Percentiles rank a stretch among this genome's conserved stretches.
These are phyloP conservation scores for Falco naumanni DNA, from an alignment of 2,797 vertebrate genomes.

Conservation along the genomic window DNA sequence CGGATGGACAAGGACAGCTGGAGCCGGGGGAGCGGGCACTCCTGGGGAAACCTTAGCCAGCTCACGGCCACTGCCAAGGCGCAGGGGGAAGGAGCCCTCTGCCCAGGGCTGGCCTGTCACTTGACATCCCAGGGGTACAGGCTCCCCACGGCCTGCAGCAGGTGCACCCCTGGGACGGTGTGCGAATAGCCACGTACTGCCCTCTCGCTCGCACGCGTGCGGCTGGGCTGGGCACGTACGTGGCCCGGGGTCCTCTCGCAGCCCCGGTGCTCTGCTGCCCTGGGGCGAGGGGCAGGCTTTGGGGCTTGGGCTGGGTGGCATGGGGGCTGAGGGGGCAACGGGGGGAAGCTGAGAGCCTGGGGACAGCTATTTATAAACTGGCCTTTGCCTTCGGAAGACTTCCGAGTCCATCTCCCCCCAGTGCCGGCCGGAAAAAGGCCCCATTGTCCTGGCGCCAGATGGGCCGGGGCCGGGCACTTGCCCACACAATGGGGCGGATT, in stretches of 20 bases:
- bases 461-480: background rate
- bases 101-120: background rate
- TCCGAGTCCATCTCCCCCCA: background rate
- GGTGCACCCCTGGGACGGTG: background rate
- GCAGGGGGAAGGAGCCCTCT: background rate
- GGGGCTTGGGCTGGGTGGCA: background rate
- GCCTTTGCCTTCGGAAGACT: constrained; percentile 7
- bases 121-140: rapidly evolving
- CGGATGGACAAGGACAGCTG: constrained; percentile 23
- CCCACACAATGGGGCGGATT: background rate
- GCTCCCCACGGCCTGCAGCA: background rate
- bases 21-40: background rate
- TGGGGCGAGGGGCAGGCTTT: rapidly evolving
- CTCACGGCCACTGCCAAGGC: background rate
- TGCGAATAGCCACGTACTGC: background rate
- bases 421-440: background rate
- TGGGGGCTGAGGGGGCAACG: background rate
- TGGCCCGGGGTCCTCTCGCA: background rate
- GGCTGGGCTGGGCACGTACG: rapidly evolving
- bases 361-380: background rate
- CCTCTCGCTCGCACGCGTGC: rapidly evolving
- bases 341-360: background rate
- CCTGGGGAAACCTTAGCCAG: constrained; percentile 21
- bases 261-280: rapidly evolving
- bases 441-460: constrained; percentile 6